These are phyloP conservation scores for Nemotelus nigrinus DNA, from an alignment of 2,888 invertebrate species.

Conservation along the genomic window DNA sequence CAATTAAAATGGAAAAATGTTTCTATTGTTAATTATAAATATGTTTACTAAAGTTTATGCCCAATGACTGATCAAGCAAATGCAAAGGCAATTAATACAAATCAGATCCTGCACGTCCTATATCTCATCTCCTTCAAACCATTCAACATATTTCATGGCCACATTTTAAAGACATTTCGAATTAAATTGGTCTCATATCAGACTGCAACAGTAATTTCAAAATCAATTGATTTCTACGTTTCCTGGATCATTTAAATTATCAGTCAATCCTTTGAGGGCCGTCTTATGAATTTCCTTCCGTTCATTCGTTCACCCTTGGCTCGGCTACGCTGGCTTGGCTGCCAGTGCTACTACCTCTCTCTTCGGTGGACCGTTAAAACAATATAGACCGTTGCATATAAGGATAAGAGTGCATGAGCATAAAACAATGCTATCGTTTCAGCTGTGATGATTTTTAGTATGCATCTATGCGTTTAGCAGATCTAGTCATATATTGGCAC, in stretches of 20 bases:
- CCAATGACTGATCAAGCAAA: too few relatives aligned
- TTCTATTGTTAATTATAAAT: too few relatives aligned
- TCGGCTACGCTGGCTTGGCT: not conserved
- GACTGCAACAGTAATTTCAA: not conserved
- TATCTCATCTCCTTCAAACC: too few relatives aligned
- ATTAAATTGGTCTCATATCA: too few relatives aligned
- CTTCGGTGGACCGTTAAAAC: too few relatives aligned
- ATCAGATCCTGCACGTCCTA: too few relatives aligned
- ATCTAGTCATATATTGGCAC: slow-evolving; percentile 41
- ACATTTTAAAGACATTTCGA: too few relatives aligned
- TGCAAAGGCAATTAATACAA: too few relatives aligned
- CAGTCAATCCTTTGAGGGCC: slow-evolving; percentile 8
- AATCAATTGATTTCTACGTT: slow-evolving; percentile 10
- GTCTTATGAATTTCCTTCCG: not conserved
- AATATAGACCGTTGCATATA: not conserved
- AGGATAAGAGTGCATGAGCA: slow-evolving; percentile 12
- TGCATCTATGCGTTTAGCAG: slow-evolving; percentile 23
- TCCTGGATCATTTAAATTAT: slow-evolving; percentile 12
- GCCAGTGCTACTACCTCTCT: not conserved
- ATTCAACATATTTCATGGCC: too few relatives aligned
- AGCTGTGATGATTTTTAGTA: slow-evolving; percentile 29
- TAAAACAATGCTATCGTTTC: slow-evolving; percentile 16
- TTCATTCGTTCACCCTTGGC: not conserved
- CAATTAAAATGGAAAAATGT: too few relatives aligned
- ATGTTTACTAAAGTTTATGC: too few relatives aligned